Evolutionary conservation across 2,888 invertebrate genomes (phyloP), one percentile per base, ranked within the genome.

Genomic region (Apamea sordens): DNA sequence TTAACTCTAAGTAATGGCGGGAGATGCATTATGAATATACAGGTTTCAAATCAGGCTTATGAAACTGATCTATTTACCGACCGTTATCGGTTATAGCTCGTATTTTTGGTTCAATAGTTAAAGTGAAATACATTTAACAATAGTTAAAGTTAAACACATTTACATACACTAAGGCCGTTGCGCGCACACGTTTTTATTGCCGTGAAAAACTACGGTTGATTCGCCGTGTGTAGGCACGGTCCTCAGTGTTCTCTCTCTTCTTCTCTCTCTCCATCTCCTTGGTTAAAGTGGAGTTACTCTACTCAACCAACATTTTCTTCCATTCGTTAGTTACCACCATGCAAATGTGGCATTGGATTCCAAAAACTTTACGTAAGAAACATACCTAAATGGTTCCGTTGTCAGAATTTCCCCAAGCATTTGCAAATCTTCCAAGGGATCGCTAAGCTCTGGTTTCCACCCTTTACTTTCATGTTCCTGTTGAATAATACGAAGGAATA

Each of bases 1-100:
- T 61, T 73, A 76, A 73, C 63, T 8, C 61, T 59, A 79, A 68
- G 70, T 84, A 71, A 71, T 77, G 61, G 53, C 28, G 32, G 70
- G 24, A 56, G 74, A 41, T 61, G 73, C 84, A 64, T 36, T 69
- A 41, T 32, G 10, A 36, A n/a, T n/a, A 65, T 63, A 59, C 56
- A 32, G 41, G 56, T 13, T 71, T 63, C 36, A 61, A 76, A 56
- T 63, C 70, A 50, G 36, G 61, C 21, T 73, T 56, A 50, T 15
- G 32, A 63, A 79, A 47, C 6, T 67, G 50, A 36, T 32, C 50
- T 65, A 61, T 44, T 70, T 59, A 70, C 36, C 13, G 10, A 50
- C n/a, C 32, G 3, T 28, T 11, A 18, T 53, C 21, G n/a, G 64
- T 47, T 56, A 41, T 15, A 75, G 6, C 50, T n/a, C 8, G 15